Base-by-base conservation (phyloP, 2,113 vertebrate genomes). In the Scomber japonicus region DNA sequence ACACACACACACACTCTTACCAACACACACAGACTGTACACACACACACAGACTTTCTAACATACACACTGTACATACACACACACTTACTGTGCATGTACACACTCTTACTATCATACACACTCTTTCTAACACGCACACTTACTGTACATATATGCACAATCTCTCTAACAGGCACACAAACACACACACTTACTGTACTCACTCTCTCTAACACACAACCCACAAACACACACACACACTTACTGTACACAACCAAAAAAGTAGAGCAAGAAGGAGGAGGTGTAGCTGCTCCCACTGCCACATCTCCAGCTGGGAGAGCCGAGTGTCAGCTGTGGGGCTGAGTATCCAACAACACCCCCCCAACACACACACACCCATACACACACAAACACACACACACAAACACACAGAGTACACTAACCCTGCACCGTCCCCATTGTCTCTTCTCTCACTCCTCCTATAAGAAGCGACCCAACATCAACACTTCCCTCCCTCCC, bases 321-420 rank as follows among this genome's bases (percentile, higher is more conserved):
- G 45, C 65, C 1, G 49, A 65, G 51, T 74, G 78, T 76, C 86
- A 85, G 75, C 82, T 88, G 82, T 68, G 46, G 57, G 53, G 49
- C 71, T 30, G 72, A 73, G 68, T 45, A 63, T 76, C 60, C 24
- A 31, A 24, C 72, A 64, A 49, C 31, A 60, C 64, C 5, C 57
- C 64, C 45, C 44, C 15, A 14, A 56, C 59, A 27, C 71, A 60
- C 64, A 31, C 45, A 57, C 44, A 19, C 51, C 16, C 45, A 9
- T 6, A 35, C 24, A 27, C 9, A 11, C 35, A 64, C n/a, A 27
- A 50, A 24, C 44, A 31, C 16, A 13, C 44, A 46, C 27, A 66
- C 51, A 63, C 16, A 59, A 17, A 62, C 56, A 62, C 3, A 51
- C 7, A 71, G 19, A 65, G 35, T 14, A 59, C 53, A 55, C 61